These are phyloP conservation scores for Lysandra bellargus DNA, from an alignment of 2,888 invertebrate species.

Conservation along the genomic window DNA sequence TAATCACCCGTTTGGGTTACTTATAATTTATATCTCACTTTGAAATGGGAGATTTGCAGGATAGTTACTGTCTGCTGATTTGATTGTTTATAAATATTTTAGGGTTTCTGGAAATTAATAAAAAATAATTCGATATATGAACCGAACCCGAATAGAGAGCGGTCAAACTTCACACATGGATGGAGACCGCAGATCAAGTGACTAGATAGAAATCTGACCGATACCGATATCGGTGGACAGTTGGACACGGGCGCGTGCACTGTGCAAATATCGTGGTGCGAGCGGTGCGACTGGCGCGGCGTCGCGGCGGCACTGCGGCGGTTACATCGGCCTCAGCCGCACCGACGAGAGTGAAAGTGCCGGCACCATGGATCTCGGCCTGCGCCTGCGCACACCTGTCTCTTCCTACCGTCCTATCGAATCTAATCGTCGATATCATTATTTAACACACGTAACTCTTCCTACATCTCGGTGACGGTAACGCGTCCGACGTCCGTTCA, in stretches of 20 bases:
- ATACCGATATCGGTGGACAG: constrained; percentile 27
- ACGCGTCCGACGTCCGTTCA: constrained; percentile 32
- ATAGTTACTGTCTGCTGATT: not conserved
- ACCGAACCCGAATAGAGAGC: not conserved
- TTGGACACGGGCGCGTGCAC: constrained; percentile 45
- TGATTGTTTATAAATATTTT: not conserved
- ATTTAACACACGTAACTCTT: constrained; percentile 42
- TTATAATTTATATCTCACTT: not conserved
- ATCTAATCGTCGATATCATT: constrained; percentile 35
- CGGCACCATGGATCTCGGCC: constrained; percentile 61
- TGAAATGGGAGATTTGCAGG: not conserved
- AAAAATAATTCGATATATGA: not conserved
- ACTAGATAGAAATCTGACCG: not conserved
- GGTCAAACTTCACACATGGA: constrained; percentile 19
- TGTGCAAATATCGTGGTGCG: constrained; percentile 62
- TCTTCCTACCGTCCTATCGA: constrained; percentile 45
- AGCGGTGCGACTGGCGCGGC: constrained; percentile 65
- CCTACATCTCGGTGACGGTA: constrained; percentile 35
- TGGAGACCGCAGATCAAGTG: not conserved
- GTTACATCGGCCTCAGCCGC: constrained; percentile 54
- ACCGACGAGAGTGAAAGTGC: constrained; percentile 76
- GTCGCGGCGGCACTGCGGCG: constrained; percentile 66
- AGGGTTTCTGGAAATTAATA: not conserved
- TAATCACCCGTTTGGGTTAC: not conserved
- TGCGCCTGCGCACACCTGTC: constrained; percentile 63